Evolutionary conservation across 2,888 invertebrate species (phyloP), one percentile per base, ranked within the genome.

Genomic region (Alsophila aescularia): DNA sequence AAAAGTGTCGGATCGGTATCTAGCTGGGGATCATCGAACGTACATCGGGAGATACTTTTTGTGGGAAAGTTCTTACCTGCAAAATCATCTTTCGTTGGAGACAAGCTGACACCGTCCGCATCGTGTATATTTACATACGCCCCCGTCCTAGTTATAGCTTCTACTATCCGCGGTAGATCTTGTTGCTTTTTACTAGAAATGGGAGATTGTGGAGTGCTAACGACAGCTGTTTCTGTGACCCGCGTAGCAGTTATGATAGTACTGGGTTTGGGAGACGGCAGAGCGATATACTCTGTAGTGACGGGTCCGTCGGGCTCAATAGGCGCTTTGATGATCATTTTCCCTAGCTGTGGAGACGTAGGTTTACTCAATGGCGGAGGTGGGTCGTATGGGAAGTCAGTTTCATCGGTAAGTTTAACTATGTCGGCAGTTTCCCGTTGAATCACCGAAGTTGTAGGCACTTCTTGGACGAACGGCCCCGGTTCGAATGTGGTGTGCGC

Each of bases 401-500:
- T 84, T 74, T 91, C 90, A 72, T 90, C 89, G 41, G 74, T 67
- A 32, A 90, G 71, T 75, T 84, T 83, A 3, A 90, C 83, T 36
- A 89, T 64, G 61, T 90, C 86, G 12, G 88, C 85, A 12, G 78
- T 85, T 78, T 88, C 88, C 40, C 87, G 77, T 70, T 87, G 83
- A 49, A 91, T 83, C 9, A 85, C 67, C 24, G 85, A 72, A 32
- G 81, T 84, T 1, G 88, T 88, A n/a, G 89, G 87, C 45, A 90
- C 81, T 72, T 94, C 94, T 85, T 96, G 96, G 16, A 97, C 96
- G 79, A 95, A 96, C 36, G 96, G 96, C 66, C 97, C 97, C 51
- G 97, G 97, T 89, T 96, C 96, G 75, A 97, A 97, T 27, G 97
- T 96, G 31, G 96, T 96, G 75, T 96, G 96, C 12, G 96, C 95